Percentiles rank a stretch among this genome's conserved stretches.
Evolutionary conservation across 2,113 vertebrate species (phyloP).

Genomic region (Microtus oregoni): DNA sequence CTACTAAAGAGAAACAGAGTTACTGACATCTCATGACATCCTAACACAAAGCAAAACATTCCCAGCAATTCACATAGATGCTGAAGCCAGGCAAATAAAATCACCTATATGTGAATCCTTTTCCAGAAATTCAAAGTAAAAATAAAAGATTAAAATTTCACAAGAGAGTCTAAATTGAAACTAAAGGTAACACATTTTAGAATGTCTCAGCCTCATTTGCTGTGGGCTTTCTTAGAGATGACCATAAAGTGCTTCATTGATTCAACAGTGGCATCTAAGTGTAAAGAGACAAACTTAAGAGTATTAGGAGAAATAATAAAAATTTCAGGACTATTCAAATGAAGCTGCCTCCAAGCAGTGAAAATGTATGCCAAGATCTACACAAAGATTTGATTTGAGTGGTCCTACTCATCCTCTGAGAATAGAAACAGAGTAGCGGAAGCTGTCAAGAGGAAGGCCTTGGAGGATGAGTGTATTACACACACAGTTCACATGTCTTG

Average conservation of each 20-base stretch:
- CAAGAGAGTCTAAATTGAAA: neutral
- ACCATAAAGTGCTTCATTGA: neutral
- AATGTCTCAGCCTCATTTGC: neutral
- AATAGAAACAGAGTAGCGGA: neutral
- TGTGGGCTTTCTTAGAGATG: neutral
- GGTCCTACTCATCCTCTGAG: neutral
- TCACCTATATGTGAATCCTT: neutral
- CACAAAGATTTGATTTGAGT: neutral
- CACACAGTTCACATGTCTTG: conserved; percentile 43
- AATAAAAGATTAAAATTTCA: neutral
- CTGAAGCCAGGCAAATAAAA: neutral
- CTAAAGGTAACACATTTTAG: neutral
- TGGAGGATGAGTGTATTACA: neutral
- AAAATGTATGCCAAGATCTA: neutral
- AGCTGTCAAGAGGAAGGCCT: neutral
- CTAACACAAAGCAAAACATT: neutral
- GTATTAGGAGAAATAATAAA: neutral
- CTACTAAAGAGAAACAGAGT: neutral
- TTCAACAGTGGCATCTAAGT: neutral
- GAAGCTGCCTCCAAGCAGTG: neutral
- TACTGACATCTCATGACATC: neutral
- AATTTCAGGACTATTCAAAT: neutral
- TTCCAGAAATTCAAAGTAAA: neutral
- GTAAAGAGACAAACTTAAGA: neutral
- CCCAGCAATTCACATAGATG: neutral